Base-by-base conservation (phyloP, 1,140 invertebrate species). In the Lerema accius region DNA sequence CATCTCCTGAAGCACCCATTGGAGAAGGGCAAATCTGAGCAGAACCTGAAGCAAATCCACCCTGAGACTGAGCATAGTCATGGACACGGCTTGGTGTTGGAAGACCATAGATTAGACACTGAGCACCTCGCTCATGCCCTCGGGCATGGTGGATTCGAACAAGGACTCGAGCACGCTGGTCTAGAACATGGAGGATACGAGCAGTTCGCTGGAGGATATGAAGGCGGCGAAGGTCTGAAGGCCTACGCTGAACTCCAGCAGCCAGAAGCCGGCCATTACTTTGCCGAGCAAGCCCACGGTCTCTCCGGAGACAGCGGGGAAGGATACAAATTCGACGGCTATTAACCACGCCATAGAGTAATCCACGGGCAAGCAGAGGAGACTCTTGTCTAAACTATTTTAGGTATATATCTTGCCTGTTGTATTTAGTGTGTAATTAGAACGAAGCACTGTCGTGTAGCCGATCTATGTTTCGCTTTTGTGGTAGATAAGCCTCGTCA, bases 1-100 rank as follows among this genome's bases (percentile, higher is more conserved):
- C 92, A 94, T 73, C 78, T 93, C 28, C 79, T 94, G 6, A 91
- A 94, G 65, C 92, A 94, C 66, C 93, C 93, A 5, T 80, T 94
- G 43, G 92, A 93, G 67, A 92, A 93, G 67, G 93, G 93, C 35
- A 92, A 92, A 65, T 92, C 91, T 66, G 93, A 92, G 65, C 91
- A 92, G 63, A 91, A 92, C 71, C 69, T 93, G 59, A 93, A 93
- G 73, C 89, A 92, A 39, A 79, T 93, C 62, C 93, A 93, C 69
- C 93, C 93, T 9, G 91, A 93, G 76, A 92, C 89, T 13, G 88
- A 93, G 66, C 91, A 93, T 62, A 86, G 82, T 32, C 92, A 93
- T 67, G 92, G 92, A 28, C 86, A 91, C 28, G 93, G 93, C 42
- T 78, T 93, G 5, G 92, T 93, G 0, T 78, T 93, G 4, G 92